Conservation (phyloP, 2,888 invertebrate species). For the Sarcophaga carnaria region DNA sequence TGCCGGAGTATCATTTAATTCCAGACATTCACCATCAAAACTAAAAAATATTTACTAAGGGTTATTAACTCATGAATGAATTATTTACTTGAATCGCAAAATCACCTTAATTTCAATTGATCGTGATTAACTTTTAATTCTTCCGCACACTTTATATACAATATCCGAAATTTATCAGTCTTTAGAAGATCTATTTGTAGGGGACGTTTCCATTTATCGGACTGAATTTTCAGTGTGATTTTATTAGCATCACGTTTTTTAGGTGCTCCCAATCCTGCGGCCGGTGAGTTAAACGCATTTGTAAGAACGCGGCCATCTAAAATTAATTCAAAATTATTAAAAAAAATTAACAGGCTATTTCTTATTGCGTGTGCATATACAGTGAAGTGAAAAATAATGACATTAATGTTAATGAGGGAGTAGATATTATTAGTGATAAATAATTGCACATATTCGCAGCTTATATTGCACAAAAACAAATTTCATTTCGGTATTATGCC, state of each 20-base stretch:
- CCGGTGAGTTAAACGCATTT: constrained; percentile 54
- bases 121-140: constrained; percentile 74
- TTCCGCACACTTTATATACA: constrained; percentile 78
- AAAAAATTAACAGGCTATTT: neutral
- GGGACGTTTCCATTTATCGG: constrained; percentile 76
- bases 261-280: neutral
- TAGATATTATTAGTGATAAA: too few species aligned
- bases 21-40: constrained; percentile 79
- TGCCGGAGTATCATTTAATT: constrained; percentile 75
- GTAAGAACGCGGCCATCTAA: constrained; percentile 74
- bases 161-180: constrained; percentile 75
- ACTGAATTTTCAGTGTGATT: constrained; percentile 78
- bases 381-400: too few species aligned
- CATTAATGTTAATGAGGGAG: too few species aligned
- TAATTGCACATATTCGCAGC: too few species aligned
- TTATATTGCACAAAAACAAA: too few species aligned
- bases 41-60: constrained; percentile 65
- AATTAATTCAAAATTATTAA: constrained; percentile 2
- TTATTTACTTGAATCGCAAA: neutral
- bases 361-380: too few species aligned
- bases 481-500: too few species aligned
- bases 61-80: constrained; percentile 1
- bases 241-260: constrained; percentile 69
- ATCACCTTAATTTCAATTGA: constrained; percentile 67
- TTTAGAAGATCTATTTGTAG: constrained; percentile 74